Base-by-base conservation (phyloP, 2,113 vertebrate species). In the Upupa epops region DNA sequence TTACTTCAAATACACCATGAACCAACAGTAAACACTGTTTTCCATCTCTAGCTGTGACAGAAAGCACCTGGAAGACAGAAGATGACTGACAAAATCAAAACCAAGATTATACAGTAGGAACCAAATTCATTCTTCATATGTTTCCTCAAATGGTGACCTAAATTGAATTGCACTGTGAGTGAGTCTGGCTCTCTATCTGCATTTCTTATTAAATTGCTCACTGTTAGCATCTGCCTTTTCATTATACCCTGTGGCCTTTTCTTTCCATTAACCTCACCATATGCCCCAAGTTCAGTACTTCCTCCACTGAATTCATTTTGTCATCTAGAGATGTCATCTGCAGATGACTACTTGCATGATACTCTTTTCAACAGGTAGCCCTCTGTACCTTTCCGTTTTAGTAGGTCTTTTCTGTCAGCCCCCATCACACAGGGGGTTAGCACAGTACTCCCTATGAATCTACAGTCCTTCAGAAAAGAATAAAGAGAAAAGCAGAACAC, bases 191-290 rank as follows among this genome's bases (percentile, higher is more conserved):
- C 29, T 92, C 77, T 92, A 86, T 88, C 86, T 84, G 90, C 73
- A 92, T 96, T 91, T 96, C 79, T 93, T 91, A 94, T 95, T 94
- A 94, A 94, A 95, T 90, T 88, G 79, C 73, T 94, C 73, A 59
- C 86, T 81, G 59, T 86, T 84, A 95, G 90, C 86, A 94, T 94
- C 77, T 92, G 92, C 73, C 80, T 95, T 94, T 95, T 90, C 90
- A 84, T 90, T 86, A 90, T 65, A 93, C 59, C 63, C 95, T 82
- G 74, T 93, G 75, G 76, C 58, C 83, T 69, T 81, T 83, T 77
- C 54, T 93, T 93, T 82, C 55, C 74, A 55, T 76, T 96, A 95
- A 92, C 70, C 92, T 86, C 85, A 59, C 81, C 90, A 96, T 86
- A 89, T 83, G 92, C 63, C 65, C 40, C 58, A 78, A 71, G 61